These are phyloP conservation scores for Myopa tessellatipennis DNA, from an alignment of 2,888 invertebrate species.

Conservation along the genomic window DNA sequence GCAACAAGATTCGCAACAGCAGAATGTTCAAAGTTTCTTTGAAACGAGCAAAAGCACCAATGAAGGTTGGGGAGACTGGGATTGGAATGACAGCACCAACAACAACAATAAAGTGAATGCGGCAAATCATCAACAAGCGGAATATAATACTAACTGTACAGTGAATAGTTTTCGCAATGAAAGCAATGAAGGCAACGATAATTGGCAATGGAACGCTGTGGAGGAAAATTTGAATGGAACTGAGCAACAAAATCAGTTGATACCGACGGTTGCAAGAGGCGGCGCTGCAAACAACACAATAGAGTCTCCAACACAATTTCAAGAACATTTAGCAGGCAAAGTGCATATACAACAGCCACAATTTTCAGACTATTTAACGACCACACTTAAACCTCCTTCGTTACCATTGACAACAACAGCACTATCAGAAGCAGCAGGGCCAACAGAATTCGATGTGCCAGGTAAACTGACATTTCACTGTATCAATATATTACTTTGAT, in stretches of 20 bases:
- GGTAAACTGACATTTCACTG: slow-evolving; percentile 7
- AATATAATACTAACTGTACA: slow-evolving; percentile 65
- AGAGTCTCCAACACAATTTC: slow-evolving; percentile 21
- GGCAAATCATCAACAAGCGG: slow-evolving; percentile 26
- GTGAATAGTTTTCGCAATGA: slow-evolving; percentile 71
- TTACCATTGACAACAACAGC: neutral
- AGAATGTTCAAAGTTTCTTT: slow-evolving; percentile 44
- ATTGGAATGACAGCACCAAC: slow-evolving; percentile 58
- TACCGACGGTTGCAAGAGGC: slow-evolving; percentile 72
- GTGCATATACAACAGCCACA: slow-evolving; percentile 63
- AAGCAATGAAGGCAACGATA: slow-evolving; percentile 57
- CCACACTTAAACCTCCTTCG: slow-evolving; percentile 29
- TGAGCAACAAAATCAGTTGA: slow-evolving; percentile 64
- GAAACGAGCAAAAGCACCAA: slow-evolving; percentile 53
- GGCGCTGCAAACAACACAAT: slow-evolving; percentile 50
- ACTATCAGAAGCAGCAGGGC: neutral
- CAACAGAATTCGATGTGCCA: no score
- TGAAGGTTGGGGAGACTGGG: slow-evolving; percentile 67
- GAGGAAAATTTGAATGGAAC: slow-evolving; percentile 65
- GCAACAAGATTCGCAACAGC: slow-evolving; percentile 47
- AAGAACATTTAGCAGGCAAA: slow-evolving; percentile 44
- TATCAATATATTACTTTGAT: neutral
- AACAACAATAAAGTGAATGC: slow-evolving; percentile 17
- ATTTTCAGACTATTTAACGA: slow-evolving; percentile 26
- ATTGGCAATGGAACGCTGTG: slow-evolving; percentile 74